Base-by-base conservation (phyloP, 2,888 invertebrate genomes). In the Operophtera brumata region DNA sequence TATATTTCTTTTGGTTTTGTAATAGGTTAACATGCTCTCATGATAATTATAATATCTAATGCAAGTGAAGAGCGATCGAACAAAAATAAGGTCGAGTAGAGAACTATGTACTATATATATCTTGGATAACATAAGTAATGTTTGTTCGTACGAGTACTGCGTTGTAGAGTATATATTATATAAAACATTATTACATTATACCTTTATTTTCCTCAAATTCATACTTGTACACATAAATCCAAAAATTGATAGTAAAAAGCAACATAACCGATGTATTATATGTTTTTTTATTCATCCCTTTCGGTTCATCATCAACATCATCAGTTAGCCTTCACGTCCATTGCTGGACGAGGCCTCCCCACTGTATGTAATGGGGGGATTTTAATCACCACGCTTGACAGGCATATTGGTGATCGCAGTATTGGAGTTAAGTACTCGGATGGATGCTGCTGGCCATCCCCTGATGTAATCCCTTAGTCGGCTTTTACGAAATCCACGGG, bases 201-300 rank as follows among this genome's bases (percentile, higher is more conserved):
- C 84, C 87, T 89, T 88, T 89, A 82, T 86, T 89, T 88, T 88
- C 86, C 84, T 89, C 84, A 82, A 87, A 85, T 82, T 89, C 86
- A 87, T 88, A 86, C 84, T 86, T 89, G 88, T 89, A 89, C 87
- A 88, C 88, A 83, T 86, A 85, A 87, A 89, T 89, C 87, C 83
- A 87, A 89, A 75, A 88, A 90, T 90, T 90, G 86, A 88, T 90
- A 89, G 89, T 89, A 89, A 90, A 88, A 88, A 86, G 83, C 87
- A 88, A 89, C 89, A 86, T 89, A 89, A 90, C 88, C 86, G 84
- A 90, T 57, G 45, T 46, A 40, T 65, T 66, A 59, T 68, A 64
- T 61, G 61, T 71, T 72, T 61, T 73, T 65, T 75, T 76, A 70
- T 69, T 68, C 54, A 70, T 58, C 65, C 71, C 62, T 35, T 34